Evolutionary conservation across 2,888 invertebrate genomes (phyloP), one percentile per base, ranked within the genome.

Genomic region (Cryptocheilus praepositus): DNA sequence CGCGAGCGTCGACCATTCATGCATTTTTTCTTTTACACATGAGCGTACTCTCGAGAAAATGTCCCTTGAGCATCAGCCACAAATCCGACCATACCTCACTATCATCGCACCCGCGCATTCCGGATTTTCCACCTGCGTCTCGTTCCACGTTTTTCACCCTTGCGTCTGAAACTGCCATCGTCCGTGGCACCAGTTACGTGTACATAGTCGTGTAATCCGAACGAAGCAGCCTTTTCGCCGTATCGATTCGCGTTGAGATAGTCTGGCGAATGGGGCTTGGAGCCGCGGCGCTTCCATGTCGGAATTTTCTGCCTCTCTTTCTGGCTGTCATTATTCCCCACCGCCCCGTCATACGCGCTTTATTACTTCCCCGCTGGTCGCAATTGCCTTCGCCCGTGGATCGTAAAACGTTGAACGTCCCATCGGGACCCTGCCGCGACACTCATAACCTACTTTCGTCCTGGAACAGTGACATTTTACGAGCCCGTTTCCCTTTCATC

Each of bases 391-490:
- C 54, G 56, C 53, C 51, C 51, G 56, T 45, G 59, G 18, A 25
- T 69, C 71, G 45, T 57, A 66, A 70, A 74, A 71, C 49, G 22
- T 54, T 49, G 45, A 25, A 0, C 11, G 28, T 55, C 0, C 16
- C 36, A 28, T 28, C 18, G 2, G 18, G 28, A n/a, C 25, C 0
- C 28, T 55, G 18, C 49, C 13, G 28, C n/a, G 49, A 25, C 63
- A 67, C 68, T 71, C 58, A 13, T 81, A 69, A 77, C 77, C 77
- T 64, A 80, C 54, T 80, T 79, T 60, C 18, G 11, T 18, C 15
- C 43, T 45, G 52, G 58, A 44, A 54, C 60, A 46, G 62, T 56
- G 65, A 60, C 67, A 19, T 60, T 73, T 76, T 72, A 63, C 67
- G 66, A 55, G 63, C 36, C 49, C n/a, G 3, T 22, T 18, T 36